These are phyloP conservation scores for Amia ocellicauda DNA, from an alignment of 2,113 vertebrate genomes.

Conservation along the genomic window DNA sequence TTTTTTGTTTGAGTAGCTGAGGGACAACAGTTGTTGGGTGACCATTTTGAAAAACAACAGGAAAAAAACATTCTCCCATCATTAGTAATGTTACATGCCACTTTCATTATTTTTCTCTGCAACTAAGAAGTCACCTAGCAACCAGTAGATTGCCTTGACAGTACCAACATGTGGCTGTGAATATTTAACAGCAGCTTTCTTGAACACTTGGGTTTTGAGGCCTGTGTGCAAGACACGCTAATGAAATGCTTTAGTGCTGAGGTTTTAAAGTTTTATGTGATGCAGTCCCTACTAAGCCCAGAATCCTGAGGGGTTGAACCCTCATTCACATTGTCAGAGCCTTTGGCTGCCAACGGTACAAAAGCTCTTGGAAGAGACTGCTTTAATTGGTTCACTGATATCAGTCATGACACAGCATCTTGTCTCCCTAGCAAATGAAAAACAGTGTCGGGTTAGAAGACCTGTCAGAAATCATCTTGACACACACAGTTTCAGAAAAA, in stretches of 20 bases:
- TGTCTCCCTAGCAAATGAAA: background rate
- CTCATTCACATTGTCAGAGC: background rate
- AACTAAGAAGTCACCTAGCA: background rate
- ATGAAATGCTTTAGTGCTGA: background rate
- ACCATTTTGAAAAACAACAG: background rate
- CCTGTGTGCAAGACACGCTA: background rate
- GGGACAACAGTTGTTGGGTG: background rate
- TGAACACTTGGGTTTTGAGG: background rate
- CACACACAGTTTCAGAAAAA: background rate
- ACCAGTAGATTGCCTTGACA: background rate
- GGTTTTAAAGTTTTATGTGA: conserved; percentile 1
- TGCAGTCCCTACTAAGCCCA: background rate
- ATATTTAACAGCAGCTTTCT: conserved; percentile 1
- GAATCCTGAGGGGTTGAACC: background rate
- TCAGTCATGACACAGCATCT: background rate
- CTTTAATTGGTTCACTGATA: background rate
- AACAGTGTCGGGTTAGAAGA: background rate
- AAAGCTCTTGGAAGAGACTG: background rate
- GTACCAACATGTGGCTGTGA: background rate
- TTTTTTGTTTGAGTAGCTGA: background rate
- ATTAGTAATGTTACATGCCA: background rate
- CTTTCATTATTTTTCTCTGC: background rate
- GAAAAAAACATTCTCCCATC: background rate
- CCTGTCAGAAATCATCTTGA: background rate
- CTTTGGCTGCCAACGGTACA: background rate